Evolutionary conservation across 2,888 invertebrate species (phyloP).

Genomic region (Erpobdella octoculata): DNA sequence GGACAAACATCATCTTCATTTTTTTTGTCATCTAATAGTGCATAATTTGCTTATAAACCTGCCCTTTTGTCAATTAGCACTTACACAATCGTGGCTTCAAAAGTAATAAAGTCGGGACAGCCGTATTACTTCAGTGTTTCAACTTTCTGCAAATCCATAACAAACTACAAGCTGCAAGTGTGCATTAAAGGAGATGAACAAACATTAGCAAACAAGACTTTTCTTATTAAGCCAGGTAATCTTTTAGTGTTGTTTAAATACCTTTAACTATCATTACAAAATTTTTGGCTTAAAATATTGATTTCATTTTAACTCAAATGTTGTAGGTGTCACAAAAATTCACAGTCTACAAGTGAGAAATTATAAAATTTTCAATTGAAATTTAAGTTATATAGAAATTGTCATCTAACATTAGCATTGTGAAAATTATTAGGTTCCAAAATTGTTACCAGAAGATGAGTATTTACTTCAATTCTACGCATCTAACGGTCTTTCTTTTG

Average conservation of each 20-base stretch:
- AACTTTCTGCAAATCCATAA: background rate
- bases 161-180: background rate
- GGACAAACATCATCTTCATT: too few species aligned
- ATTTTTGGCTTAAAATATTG: too few species aligned
- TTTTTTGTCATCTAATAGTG: too few species aligned
- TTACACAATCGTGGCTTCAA: background rate
- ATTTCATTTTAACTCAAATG: too few species aligned
- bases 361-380: background rate
- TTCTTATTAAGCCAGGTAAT: background rate
- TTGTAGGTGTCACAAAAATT: slow-evolving; percentile 1
- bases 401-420: background rate
- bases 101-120: background rate
- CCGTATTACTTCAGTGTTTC: background rate
- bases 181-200: background rate
- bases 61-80: background rate
- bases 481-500: background rate
- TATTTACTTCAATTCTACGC: background rate
- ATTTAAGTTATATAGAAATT: too few species aligned
- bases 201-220: background rate
- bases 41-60: too few species aligned
- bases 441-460: background rate
- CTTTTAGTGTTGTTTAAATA: too few species aligned
- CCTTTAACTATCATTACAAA: too few species aligned
- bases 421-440: background rate
- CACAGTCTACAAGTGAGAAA: background rate